Conservation (phyloP, 2,797 vertebrate species). For the Spinus pinus region DNA sequence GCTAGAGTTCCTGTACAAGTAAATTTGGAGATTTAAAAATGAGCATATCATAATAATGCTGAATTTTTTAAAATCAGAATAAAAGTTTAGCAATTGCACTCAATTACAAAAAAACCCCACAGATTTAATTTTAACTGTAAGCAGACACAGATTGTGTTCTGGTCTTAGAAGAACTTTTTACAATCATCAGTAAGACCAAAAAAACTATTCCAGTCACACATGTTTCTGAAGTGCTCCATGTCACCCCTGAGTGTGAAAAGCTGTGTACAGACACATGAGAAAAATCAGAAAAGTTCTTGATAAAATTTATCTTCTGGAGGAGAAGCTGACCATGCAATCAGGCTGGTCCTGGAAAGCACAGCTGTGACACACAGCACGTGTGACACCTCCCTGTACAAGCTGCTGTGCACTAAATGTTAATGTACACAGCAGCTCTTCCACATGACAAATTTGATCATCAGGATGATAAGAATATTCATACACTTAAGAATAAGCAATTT, state of each 20-base stretch:
- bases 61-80: background rate
- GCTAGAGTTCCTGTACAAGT: background rate
- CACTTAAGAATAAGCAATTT: background rate
- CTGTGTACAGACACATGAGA: background rate
- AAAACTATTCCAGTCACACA: background rate
- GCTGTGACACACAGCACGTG: background rate
- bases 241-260: background rate
- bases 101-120: background rate
- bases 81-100: background rate
- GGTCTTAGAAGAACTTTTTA: background rate
- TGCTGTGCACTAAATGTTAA: background rate
- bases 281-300: background rate
- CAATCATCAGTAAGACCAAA: background rate
- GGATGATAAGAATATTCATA: background rate
- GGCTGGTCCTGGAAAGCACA: background rate
- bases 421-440: background rate
- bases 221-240: background rate
- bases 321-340: background rate
- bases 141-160: background rate
- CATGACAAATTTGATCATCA: background rate
- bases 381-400: background rate
- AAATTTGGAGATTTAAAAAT: background rate
- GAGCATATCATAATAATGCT: background rate
- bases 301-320: background rate
- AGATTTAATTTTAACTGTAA: background rate